phyloP scores from a whole-genome alignment of 37 sponge, comb jelly and placozoan genomes.

The Lycopodina hypogea region DNA sequence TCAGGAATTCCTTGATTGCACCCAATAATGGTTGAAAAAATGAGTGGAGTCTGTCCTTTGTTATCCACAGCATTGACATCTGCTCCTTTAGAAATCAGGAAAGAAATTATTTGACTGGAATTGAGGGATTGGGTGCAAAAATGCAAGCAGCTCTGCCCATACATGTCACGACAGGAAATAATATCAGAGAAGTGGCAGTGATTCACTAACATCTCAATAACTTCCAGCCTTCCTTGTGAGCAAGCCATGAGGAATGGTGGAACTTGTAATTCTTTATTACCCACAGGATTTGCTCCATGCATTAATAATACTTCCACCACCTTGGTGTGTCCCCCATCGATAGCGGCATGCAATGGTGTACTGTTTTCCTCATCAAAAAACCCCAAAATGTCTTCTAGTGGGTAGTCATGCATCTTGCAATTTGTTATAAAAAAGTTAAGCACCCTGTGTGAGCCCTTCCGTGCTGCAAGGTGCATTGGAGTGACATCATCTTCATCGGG shows the following conservation, averaged over 20 bases:
- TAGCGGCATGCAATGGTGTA: slow-evolving; percentile 85
- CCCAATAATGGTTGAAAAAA: slow-evolving; percentile 42
- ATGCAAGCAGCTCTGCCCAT: slow-evolving; percentile 56
- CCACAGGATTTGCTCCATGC: slow-evolving; percentile 57
- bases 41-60: slow-evolving; percentile 69
- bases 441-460: slow-evolving; percentile 56
- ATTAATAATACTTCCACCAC: slow-evolving; percentile 73
- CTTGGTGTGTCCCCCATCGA: slow-evolving; percentile 70
- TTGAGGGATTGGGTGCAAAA: slow-evolving; percentile 40
- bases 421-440: slow-evolving; percentile 55
- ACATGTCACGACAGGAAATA: slow-evolving; percentile 13
- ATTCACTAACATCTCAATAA: slow-evolving; percentile 52
- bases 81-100: slow-evolving; percentile 44
- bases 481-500: slow-evolving; percentile 67
- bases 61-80: slow-evolving; percentile 43
- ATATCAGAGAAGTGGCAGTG: not conserved
- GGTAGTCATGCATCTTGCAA: slow-evolving; percentile 50
- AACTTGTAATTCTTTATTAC: slow-evolving; percentile 43
- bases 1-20: slow-evolving; percentile 27
- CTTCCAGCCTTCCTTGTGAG: slow-evolving; percentile 59
- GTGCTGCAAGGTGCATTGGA: slow-evolving; percentile 69
- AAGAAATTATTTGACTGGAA: slow-evolving; percentile 21
- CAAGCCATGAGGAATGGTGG: slow-evolving; percentile 74
- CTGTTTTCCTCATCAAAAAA: slow-evolving; percentile 82
- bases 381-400: slow-evolving; percentile 43